Conservation (phyloP, 2,113 vertebrate genomes). For the Catagonus wagneri region DNA sequence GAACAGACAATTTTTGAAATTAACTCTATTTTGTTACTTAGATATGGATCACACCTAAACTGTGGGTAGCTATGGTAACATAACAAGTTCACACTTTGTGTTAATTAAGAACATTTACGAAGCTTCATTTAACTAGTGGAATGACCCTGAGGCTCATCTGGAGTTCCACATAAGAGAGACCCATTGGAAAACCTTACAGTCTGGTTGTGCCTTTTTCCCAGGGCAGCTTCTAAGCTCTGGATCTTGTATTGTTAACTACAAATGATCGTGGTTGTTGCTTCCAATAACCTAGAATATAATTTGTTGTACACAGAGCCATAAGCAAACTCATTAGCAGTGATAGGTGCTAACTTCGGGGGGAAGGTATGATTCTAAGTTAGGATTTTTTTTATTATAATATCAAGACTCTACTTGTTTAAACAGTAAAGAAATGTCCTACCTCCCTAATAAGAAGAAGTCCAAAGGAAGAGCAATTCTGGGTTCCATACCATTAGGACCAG, state of each 20-base stretch:
- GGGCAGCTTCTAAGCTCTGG: neutral
- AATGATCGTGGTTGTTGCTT: neutral
- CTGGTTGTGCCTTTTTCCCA: constrained; percentile 41
- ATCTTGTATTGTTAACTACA: neutral
- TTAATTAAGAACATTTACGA: constrained; percentile 60
- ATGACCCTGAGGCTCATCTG: constrained; percentile 48
- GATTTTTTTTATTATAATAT: neutral
- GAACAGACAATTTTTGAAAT: constrained; percentile 54
- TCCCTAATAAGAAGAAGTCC: neutral
- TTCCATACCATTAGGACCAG: neutral
- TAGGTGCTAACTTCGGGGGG: neutral
- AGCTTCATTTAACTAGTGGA: constrained; percentile 51
- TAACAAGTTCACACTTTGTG: constrained; percentile 44
- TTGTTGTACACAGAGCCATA: neutral
- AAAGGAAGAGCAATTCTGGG: neutral
- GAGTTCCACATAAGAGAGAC: neutral
- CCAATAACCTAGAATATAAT: neutral
- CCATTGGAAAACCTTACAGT: constrained; percentile 18
- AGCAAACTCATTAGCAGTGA: neutral
- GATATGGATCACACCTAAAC: constrained; percentile 39
- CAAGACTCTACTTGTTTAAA: constrained; percentile 15
- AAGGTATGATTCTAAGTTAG: neutral
- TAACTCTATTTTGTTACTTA: constrained; percentile 57
- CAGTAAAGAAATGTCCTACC: neutral
- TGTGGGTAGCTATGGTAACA: constrained; percentile 31